A percentile compares a stretch with the other conserved stretches of the same genome.
phyloP scores from a whole-genome alignment of 2,797 vertebrate species.

The Morus bassanus region DNA sequence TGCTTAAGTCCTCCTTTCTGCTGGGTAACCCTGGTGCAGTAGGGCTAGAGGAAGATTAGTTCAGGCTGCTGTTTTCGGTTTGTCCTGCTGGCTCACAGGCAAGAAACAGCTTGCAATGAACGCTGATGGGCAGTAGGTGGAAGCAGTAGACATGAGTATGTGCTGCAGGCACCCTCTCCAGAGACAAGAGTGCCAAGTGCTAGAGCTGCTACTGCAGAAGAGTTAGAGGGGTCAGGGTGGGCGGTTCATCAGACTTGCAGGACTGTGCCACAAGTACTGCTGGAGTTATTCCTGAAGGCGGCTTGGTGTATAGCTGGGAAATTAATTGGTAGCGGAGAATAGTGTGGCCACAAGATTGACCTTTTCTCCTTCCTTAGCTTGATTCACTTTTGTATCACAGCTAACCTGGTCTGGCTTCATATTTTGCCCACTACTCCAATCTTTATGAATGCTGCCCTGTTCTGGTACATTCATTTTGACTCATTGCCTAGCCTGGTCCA shows the following conservation, averaged over 20 bases:
- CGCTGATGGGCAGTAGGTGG: neutral
- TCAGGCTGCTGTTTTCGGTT: neutral
- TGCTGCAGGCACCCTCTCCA: neutral
- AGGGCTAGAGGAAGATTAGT: neutral
- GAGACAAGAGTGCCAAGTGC: neutral
- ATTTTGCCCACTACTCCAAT: neutral
- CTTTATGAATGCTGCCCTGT: neutral
- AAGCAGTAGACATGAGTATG: neutral
- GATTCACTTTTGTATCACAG: neutral
- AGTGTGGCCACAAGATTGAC: neutral
- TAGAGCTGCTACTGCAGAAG: neutral
- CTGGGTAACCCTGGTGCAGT: accelerated
- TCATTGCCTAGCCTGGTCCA: too few relatives aligned
- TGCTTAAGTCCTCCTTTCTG: neutral
- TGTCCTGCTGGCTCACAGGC: neutral
- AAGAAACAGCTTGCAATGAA: neutral
- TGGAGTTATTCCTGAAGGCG: neutral
- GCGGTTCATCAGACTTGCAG: neutral
- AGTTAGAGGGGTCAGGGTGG: too few relatives aligned
- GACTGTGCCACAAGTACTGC: neutral
- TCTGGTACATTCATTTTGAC: neutral
- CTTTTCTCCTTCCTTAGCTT: neutral
- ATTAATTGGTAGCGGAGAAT: neutral
- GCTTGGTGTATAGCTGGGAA: neutral
- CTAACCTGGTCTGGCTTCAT: neutral